Conservation (phyloP, 2,888 invertebrate species). For the Microctonus brassicae region DNA sequence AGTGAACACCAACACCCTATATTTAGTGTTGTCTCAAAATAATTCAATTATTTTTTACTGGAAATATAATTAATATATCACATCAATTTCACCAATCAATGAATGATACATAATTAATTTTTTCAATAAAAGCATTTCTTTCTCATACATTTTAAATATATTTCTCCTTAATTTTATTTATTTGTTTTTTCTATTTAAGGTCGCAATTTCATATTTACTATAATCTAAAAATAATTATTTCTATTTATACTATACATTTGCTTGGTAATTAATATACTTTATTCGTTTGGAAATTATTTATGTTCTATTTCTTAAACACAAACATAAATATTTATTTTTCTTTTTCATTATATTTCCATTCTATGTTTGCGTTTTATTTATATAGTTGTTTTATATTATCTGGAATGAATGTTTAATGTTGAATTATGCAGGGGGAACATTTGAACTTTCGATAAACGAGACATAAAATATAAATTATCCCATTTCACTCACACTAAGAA, state of each 20-base stretch:
- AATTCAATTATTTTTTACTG: neutral
- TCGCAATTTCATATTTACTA: neutral
- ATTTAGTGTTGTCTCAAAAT: neutral
- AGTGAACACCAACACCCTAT: conserved; percentile 2
- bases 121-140: neutral
- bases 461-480: conserved; percentile 46
- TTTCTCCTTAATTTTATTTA: neutral
- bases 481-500: conserved; percentile 34
- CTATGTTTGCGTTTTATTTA: neutral
- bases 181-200: neutral
- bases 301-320: neutral
- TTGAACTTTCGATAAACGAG: conserved; percentile 62
- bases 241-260: neutral
- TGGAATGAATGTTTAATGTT: conserved; percentile 54
- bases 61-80: neutral
- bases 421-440: conserved; percentile 58
- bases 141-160: neutral
- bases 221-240: neutral
- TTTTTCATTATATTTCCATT: neutral
- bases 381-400: conserved; percentile 20
- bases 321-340: neutral
- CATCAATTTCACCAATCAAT: neutral
- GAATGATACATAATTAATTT: neutral
- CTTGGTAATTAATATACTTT: neutral
- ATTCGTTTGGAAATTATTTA: too few relatives aligned